Evolutionary conservation across 2,113 vertebrate species (phyloP).

Genomic region (Plecturocebus donacophilus): DNA sequence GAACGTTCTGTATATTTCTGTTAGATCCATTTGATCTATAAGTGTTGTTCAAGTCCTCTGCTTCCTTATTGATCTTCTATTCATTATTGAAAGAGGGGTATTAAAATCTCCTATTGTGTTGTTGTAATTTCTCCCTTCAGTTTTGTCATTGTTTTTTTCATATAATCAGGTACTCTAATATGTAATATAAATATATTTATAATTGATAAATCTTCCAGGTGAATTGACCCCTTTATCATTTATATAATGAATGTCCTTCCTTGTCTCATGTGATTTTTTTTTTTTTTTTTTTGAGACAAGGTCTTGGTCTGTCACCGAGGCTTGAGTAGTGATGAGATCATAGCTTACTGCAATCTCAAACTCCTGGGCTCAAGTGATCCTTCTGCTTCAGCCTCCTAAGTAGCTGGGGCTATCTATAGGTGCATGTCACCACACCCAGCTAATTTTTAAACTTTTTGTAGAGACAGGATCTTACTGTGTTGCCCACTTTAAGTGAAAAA

Average conservation of each 20-base stretch:
- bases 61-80: not conserved
- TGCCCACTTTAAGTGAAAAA: too few species aligned
- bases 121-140: too few species aligned
- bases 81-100: not conserved
- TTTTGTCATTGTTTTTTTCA: not conserved
- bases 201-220: not conserved
- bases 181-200: not conserved
- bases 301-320: too few species aligned
- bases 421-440: too few species aligned
- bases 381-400: too few species aligned
- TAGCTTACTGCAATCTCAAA: too few species aligned
- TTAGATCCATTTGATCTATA: not conserved
- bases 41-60: not conserved
- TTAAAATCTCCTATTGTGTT: not conserved
- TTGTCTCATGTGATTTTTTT: not conserved
- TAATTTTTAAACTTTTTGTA: too few species aligned
- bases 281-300: not conserved
- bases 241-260: not conserved
- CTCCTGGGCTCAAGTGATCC: too few species aligned
- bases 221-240: not conserved
- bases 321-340: too few species aligned
- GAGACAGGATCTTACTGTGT: too few species aligned
- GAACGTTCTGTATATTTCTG: not conserved
- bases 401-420: too few species aligned
- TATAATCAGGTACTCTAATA: not conserved